These are phyloP conservation scores for Esox masquinongy DNA, from an alignment of 2,797 vertebrate species.

Conservation along the genomic window DNA sequence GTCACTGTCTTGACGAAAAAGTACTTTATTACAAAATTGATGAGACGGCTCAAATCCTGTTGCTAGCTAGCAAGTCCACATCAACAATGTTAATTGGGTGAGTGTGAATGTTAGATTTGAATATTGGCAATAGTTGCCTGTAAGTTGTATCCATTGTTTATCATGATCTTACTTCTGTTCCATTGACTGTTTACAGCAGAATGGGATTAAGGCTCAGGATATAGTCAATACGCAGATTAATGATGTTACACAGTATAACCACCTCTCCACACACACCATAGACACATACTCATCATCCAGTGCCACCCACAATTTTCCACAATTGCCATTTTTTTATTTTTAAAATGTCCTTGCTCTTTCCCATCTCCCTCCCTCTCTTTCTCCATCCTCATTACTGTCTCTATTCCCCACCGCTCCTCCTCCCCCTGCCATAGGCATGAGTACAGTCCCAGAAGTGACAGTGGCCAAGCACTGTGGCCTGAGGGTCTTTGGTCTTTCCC, in stretches of 20 bases:
- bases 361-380: no score
- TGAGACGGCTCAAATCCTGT: no score
- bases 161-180: background rate
- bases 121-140: background rate
- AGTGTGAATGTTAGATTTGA: background rate
- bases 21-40: no score
- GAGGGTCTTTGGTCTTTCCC: constrained; percentile 68
- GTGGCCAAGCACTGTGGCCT: constrained; percentile 75
- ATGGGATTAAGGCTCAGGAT: background rate
- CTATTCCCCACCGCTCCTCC: background rate
- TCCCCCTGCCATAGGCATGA: constrained; percentile 65
- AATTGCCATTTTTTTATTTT: constrained; percentile 33
- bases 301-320: constrained; percentile 2
- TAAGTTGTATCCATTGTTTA: background rate
- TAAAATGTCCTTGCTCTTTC: background rate
- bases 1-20: no score
- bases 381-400: no score
- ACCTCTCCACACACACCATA: constrained; percentile 8
- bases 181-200: constrained; percentile 30
- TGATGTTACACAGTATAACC: constrained; percentile 15
- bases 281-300: background rate
- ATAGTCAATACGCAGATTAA: constrained; percentile 28
- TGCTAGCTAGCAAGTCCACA: no score
- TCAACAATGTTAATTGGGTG: background rate
- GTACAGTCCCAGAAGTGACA: constrained; percentile 71